phyloP scores from a whole-genome alignment of 2,888 invertebrate genomes.

The Phengaris alcon region DNA sequence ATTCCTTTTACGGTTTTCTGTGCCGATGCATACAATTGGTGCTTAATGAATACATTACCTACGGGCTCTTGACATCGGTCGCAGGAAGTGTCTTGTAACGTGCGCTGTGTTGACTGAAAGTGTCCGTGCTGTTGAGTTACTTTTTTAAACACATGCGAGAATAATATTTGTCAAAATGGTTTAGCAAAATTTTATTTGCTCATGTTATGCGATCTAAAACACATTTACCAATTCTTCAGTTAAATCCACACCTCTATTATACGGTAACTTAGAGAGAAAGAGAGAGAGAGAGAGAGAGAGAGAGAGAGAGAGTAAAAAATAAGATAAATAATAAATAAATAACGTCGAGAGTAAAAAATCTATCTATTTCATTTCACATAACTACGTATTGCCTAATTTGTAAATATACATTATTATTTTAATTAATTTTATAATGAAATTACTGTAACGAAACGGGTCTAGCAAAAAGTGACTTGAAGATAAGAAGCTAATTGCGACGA shows the following conservation, averaged over 20 bases:
- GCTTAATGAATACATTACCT: conserved; percentile 41
- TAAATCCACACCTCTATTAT: neutral
- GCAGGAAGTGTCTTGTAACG: conserved; percentile 53
- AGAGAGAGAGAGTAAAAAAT: too few relatives aligned
- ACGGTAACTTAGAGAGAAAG: neutral
- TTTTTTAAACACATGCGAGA: conserved; percentile 38
- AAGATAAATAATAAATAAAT: too few relatives aligned
- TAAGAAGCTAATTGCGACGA: neutral
- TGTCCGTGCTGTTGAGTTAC: conserved; percentile 42
- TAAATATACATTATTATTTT: too few relatives aligned
- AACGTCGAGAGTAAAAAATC: too few relatives aligned
- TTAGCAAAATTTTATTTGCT: conserved; percentile 33
- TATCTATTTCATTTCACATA: too few relatives aligned
- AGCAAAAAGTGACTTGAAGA: neutral
- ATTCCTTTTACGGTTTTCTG: neutral
- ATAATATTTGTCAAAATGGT: conserved; percentile 39
- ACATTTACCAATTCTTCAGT: conserved; percentile 17
- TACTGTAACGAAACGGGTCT: neutral
- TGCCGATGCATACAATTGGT: conserved; percentile 10
- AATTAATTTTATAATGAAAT: too few relatives aligned
- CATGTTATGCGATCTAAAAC: conserved; percentile 26
- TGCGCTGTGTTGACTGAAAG: conserved; percentile 44
- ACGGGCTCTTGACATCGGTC: conserved; percentile 51
- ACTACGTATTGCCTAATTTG: too few relatives aligned
- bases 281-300: too few relatives aligned